These are phyloP conservation scores for Pygoscelis antarcticus DNA, from an alignment of 2,113 vertebrate genomes.

Conservation along the genomic window DNA sequence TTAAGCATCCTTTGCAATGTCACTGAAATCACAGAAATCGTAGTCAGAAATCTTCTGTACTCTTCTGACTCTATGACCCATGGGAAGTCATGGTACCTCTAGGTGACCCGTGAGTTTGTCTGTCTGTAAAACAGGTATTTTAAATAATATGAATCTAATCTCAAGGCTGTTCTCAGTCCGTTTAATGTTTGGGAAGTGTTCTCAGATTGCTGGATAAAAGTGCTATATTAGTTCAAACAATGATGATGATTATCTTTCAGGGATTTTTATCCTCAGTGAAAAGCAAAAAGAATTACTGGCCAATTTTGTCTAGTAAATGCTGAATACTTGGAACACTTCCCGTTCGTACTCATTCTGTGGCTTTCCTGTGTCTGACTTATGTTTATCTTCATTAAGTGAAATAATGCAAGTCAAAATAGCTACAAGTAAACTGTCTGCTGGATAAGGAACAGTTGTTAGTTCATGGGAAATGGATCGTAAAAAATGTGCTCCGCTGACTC, in stretches of 20 bases:
- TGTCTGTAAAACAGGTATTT: slow-evolving; percentile 21
- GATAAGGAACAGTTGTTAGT: slow-evolving; percentile 56
- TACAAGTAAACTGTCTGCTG: slow-evolving; percentile 68
- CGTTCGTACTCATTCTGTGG: slow-evolving; percentile 17
- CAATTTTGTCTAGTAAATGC: slow-evolving; percentile 57
- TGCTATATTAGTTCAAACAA: slow-evolving; percentile 40
- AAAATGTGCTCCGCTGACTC: slow-evolving; percentile 44
- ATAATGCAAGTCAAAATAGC: slow-evolving; percentile 69
- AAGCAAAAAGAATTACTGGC: slow-evolving; percentile 53
- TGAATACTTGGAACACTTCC: slow-evolving; percentile 62
- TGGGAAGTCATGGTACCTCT: not conserved
- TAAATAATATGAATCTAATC: slow-evolving; percentile 19
- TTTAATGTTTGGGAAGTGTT: slow-evolving; percentile 23
- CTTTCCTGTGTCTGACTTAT: slow-evolving; percentile 70
- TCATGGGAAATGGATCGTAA: slow-evolving; percentile 59
- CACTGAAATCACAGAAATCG: not conserved
- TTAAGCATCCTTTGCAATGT: not conserved
- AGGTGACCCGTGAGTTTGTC: not conserved
- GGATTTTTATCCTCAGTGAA: slow-evolving; percentile 46
- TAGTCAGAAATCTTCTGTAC: not conserved
- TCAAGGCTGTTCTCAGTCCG: not conserved
- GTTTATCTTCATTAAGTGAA: slow-evolving; percentile 70
- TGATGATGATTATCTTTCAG: slow-evolving; percentile 52
- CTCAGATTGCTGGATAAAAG: slow-evolving; percentile 30
- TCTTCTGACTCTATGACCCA: not conserved